Conservation (phyloP, 2,888 invertebrate genomes). For the Agonopterix arenella region DNA sequence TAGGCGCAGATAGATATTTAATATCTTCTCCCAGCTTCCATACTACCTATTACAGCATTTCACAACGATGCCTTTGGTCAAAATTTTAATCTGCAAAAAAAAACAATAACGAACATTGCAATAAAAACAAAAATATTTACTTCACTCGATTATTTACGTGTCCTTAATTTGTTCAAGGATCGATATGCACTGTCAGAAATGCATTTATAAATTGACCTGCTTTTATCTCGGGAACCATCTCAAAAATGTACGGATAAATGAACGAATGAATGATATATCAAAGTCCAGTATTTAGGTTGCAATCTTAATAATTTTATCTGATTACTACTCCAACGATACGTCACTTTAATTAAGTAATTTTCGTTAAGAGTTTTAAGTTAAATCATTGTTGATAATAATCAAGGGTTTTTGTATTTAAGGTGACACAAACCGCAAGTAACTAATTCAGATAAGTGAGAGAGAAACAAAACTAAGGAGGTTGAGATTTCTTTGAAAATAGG, state of each 20-base stretch:
- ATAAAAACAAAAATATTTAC: conserved; percentile 20
- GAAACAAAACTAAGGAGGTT: too few species aligned
- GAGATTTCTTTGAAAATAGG: too few species aligned
- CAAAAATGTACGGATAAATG: conserved; percentile 13
- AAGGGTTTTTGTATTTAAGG: conserved; percentile 8
- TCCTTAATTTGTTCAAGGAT: conserved; percentile 48
- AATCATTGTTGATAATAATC: conserved; percentile 29
- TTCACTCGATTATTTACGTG: conserved; percentile 17
- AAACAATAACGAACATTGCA: conserved; percentile 4
- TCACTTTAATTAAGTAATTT: conserved; percentile 50
- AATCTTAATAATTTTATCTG: conserved; percentile 61
- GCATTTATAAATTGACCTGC: conserved; percentile 48
- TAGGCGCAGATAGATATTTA: too few species aligned
- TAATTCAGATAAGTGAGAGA: not conserved
- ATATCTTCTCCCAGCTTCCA: too few species aligned
- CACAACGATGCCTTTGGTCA: not conserved
- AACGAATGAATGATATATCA: conserved; percentile 59
- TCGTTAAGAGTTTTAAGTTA: conserved; percentile 15
- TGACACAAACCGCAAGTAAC: conserved; percentile 19
- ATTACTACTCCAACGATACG: conserved; percentile 33
- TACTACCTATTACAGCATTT: not conserved
- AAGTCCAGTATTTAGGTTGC: conserved; percentile 57
- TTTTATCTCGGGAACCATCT: conserved; percentile 34
- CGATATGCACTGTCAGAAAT: conserved; percentile 41
- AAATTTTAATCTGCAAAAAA: conserved; percentile 3